phyloP scores from a whole-genome alignment of 2,888 invertebrate species.

The Pheosia tremula region DNA sequence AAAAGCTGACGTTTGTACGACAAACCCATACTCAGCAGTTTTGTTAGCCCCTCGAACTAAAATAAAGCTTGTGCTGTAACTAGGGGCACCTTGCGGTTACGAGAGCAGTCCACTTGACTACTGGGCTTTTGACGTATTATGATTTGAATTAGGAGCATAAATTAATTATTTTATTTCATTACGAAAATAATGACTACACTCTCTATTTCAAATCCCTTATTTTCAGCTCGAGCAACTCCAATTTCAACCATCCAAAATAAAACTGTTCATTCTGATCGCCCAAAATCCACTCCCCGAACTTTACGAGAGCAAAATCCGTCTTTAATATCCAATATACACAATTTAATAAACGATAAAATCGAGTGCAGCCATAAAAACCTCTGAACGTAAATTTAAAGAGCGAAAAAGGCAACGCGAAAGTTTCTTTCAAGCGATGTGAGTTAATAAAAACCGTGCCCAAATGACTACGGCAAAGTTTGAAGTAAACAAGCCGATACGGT shows the following conservation, averaged over 20 bases:
- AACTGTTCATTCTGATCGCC: constrained; percentile 19
- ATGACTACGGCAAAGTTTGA: constrained; percentile 69
- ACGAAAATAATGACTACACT: no score
- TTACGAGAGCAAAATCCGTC: constrained; percentile 42
- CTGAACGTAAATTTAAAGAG: constrained; percentile 63
- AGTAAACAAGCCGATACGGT: constrained; percentile 68
- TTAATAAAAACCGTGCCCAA: constrained; percentile 80
- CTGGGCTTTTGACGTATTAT: no score
- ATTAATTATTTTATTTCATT: no score
- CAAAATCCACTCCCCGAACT: constrained; percentile 30
- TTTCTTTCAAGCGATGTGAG: constrained; percentile 63
- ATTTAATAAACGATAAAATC: constrained; percentile 72
- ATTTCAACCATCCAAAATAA: constrained; percentile 20
- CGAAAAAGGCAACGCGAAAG: constrained; percentile 55
- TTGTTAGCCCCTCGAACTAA: no score
- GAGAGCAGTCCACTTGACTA: no score
- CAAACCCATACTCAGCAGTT: no score
- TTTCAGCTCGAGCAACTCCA: constrained; percentile 1
- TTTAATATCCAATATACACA: constrained; percentile 61
- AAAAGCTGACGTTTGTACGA: no score
- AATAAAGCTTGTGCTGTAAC: no score
- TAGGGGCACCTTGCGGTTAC: no score
- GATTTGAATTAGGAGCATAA: no score
- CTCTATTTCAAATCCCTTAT: neutral
- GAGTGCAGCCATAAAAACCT: constrained; percentile 61